phyloP scores from a whole-genome alignment of 2,888 invertebrate species.

The Meliscaeva auricollis region DNA sequence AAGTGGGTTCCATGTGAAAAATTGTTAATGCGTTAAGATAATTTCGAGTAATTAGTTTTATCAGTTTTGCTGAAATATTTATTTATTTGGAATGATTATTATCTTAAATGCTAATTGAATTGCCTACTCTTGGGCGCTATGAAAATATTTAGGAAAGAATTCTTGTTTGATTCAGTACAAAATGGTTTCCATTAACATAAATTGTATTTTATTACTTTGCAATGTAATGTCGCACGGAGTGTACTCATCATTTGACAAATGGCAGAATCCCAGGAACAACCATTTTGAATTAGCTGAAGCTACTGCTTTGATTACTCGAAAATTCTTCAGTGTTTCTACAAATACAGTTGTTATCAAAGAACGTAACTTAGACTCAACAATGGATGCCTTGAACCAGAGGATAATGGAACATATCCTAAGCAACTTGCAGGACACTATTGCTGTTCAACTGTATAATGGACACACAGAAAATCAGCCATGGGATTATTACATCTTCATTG shows the following conservation, averaged over 20 bases:
- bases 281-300: constrained; percentile 5
- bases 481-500: constrained; percentile 79
- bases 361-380: background rate
- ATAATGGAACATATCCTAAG: constrained; percentile 77
- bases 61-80: constrained; percentile 1
- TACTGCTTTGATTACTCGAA: constrained; percentile 1
- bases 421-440: constrained; percentile 68
- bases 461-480: constrained; percentile 72
- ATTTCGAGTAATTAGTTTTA: constrained; percentile 20
- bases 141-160: background rate
- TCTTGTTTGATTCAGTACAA: constrained; percentile 1
- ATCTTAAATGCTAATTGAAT: constrained; percentile 26
- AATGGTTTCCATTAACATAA: constrained; percentile 28
- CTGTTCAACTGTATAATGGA: constrained; percentile 77
- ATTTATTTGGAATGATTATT: background rate
- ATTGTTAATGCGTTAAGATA: background rate
- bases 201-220: background rate
- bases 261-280: constrained; percentile 1
- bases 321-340: constrained; percentile 15
- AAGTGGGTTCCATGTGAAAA: background rate
- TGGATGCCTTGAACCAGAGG: constrained; percentile 35
- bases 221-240: background rate
- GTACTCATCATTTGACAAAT: background rate
- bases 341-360: constrained; percentile 39
- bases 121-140: background rate